Evolutionary conservation across 1,140 invertebrate species (phyloP), one percentile per base, ranked within the genome.

Genomic region (Drusus annulatus): DNA sequence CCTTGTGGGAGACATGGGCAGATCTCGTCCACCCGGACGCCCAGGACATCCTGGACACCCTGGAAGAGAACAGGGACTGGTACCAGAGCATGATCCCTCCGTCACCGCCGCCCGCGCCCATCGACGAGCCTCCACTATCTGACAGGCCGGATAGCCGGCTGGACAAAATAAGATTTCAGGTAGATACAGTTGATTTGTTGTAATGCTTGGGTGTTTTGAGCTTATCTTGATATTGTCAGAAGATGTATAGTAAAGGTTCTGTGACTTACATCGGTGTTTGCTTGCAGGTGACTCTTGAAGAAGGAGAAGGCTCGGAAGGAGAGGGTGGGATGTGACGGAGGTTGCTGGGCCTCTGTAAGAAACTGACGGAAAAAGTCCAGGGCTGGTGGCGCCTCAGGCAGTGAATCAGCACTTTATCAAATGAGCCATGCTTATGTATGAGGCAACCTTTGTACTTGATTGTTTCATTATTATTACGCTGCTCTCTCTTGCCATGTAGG

Each of bases 1-100:
- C 98, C 7, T 89, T 99, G 19, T 99, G 98, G 97, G 98, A 99
- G 88, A 99, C 98, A 3, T 99, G 98, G 98, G 98, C 97, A 13
- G 98, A 99, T 88, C 91, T 99, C 36, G 98, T 99, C 2, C 97
- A 99, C 90, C 98, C 98, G 0, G 98, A 99, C 87, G 98, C 98
- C 10, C 98, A 99, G 89, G 96, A 98, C 69, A 99, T 99, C 83
- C 90, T 99, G 62, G 98, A 99, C 88, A 98, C 96, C 4, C 90
- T 99, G 77, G 98, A 99, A 90, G 97, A 99, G 88, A 99, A 99
- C 89, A 93, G 98, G 68, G 97, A 99, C 89, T 99, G 97, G 94
- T 99, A 99, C 88, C 95, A 97, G 87, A 95, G 94, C 80, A 94
- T 94, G 92, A 95, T 95, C 85, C 94, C 94, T 16, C 94, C 94